phyloP scores from a whole-genome alignment of 1,140 invertebrate species.

The Hetaerina americana region DNA sequence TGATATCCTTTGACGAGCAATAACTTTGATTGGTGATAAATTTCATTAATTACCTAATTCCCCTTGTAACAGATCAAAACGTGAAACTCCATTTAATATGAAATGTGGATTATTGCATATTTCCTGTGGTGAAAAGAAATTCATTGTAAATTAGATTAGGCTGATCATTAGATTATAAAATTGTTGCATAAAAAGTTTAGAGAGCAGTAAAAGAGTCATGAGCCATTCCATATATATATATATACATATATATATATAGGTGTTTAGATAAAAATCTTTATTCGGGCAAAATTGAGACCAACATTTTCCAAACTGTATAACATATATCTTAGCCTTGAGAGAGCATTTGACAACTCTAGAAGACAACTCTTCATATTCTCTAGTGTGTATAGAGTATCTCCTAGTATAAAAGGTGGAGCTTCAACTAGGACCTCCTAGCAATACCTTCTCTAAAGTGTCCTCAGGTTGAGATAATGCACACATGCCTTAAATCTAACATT shows the following conservation, averaged over 20 bases:
- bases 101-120: constrained; percentile 38
- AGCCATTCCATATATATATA: background rate
- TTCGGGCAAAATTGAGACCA: too few relatives aligned
- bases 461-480: too few relatives aligned
- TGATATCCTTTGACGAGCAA: background rate
- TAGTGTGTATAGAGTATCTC: too few relatives aligned
- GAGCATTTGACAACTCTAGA: too few relatives aligned
- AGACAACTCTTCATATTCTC: too few relatives aligned
- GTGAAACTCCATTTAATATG: constrained; percentile 41
- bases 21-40: background rate
- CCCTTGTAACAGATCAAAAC: constrained; percentile 52
- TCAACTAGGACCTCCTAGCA: too few relatives aligned
- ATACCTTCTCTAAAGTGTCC: too few relatives aligned
- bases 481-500: too few relatives aligned
- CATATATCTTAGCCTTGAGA: too few relatives aligned
- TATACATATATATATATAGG: background rate
- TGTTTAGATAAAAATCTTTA: background rate
- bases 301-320: too few relatives aligned
- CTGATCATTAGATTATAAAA: background rate
- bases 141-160: background rate
- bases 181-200: background rate
- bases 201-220: background rate
- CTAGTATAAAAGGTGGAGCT: too few relatives aligned
- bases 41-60: constrained; percentile 34
- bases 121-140: constrained; percentile 30